Conservation (phyloP, 2,797 vertebrate species). For the Enteromius radiatus region DNA sequence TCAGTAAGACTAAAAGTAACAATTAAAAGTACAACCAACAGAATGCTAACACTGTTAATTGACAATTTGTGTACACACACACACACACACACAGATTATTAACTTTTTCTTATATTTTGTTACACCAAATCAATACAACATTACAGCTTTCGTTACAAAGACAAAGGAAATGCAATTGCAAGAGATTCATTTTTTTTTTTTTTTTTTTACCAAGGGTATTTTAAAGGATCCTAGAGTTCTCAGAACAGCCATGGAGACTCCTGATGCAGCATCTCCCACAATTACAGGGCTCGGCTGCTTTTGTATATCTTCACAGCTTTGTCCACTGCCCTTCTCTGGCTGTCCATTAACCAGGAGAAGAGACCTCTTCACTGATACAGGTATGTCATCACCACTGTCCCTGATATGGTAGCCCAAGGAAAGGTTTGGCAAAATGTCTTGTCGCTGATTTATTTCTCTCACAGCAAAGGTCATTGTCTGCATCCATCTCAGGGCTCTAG, state of each 20-base stretch:
- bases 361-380: conserved; percentile 67
- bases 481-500: conserved; percentile 75
- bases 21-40: no score
- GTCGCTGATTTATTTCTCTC: conserved; percentile 71
- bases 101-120: no score
- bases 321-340: conserved; percentile 52
- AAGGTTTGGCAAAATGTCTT: conserved; percentile 70
- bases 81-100: no score
- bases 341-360: conserved; percentile 73
- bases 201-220: conserved; percentile 75
- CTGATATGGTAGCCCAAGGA: conserved; percentile 74
- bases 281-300: conserved; percentile 68
- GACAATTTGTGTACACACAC: no score
- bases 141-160: no score
- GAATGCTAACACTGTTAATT: no score
- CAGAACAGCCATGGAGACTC: conserved; percentile 72
- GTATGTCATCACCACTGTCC: conserved; percentile 73
- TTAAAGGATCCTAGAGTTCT: conserved; percentile 74
- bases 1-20: not conserved
- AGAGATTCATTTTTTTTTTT: no score
- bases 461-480: conserved; percentile 77
- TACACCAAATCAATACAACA: no score
- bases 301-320: conserved; percentile 57
- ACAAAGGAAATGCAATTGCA: not conserved
- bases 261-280: conserved; percentile 75